Base-by-base conservation (phyloP, 2,888 invertebrate genomes). In the Girardia tigrina region DNA sequence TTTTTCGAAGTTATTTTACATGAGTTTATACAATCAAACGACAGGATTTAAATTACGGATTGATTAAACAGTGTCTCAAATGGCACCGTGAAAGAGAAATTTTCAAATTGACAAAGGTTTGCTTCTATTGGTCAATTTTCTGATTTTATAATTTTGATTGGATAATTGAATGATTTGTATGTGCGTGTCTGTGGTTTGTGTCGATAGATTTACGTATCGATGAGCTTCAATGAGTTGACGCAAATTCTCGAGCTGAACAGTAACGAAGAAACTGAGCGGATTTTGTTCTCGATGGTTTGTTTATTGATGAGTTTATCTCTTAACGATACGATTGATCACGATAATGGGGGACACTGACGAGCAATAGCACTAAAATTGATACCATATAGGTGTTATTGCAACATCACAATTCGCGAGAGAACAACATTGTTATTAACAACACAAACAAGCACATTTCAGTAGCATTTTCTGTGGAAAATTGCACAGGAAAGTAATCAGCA, bases 41-140 rank as follows among this genome's bases (percentile, higher is more conserved):
- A n/a, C n/a, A 56, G 56, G 56, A 56, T 56, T 23, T 56, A 6
- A 56, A 56, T 56, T 56, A 56, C 56, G 56, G 56, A 4, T 23
- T 56, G 20, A 16, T 56, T 23, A 56, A 56, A n/a, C 56, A 56
- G 23, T 56, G 56, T 16, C 56, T 56, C 56, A 56, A 56, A 56
- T 56, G 56, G 56, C 56, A 56, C 56, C n/a, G 56, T 6, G 56
- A 56, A 56, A 56, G 56, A n/a, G 56, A 56, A n/a, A 56, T 56
- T 56, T 23, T 56, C 23, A 56, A 56, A 56, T n/a, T 56, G 56
- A 56, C 56, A 56, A 56, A 56, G 23, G 56, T 56, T 56, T 56
- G 8, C 8, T n/a, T n/a, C n/a, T n/a, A n/a, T n/a, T n/a, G n/a
- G n/a, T 16, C 16, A 36, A 12, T 36, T 36, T 36, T 36, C 16